Evolutionary conservation across 2,797 vertebrate species (phyloP), one percentile per base, ranked within the genome.

Genomic region (Crax fasciolata): DNA sequence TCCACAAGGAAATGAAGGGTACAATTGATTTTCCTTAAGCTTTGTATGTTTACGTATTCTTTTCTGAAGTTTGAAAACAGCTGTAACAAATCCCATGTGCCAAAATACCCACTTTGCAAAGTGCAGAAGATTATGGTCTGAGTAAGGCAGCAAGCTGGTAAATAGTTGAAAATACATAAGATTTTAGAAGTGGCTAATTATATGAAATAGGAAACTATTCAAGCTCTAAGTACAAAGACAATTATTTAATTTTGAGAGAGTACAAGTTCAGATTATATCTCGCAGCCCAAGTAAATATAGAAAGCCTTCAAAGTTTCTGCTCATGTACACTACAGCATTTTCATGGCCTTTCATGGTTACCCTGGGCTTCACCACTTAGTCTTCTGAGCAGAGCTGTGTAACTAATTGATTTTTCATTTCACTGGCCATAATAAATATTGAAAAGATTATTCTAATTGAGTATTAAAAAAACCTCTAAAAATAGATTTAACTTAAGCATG

Each of bases 361-460:
- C 32, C 35, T 67, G 25, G n/a, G 59, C 27, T 44, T 85, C 12
- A n/a, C 17, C 48, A 25, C 19, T 79, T 70, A 44, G 24, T 52
- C 19, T 84, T 18, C 57, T 65, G 71, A 67, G 30, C 61, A 84
- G 77, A 71, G 6, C 30, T 54, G 19, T 80, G 72, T 68, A 59
- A 66, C 54, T 84, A 68, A 85, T 57, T 84, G 52, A 44, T 88
- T 87, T 91, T 88, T 84, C 51, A 52, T 93, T 61, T 93, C 55
- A 78, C 30, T 84, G 51, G 11, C 23, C 13, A 35, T 58, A 72
- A 91, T 32, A 35, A 83, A 77, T 92, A 72, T 39, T 83, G 54
- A 41, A 77, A 63, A 77, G 73, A 49, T 11, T 0, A 44, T n/a
- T 38, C n/a, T 87, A 59, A 58, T 49, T 84, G 41, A 67, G 25